Percentiles rank a stretch among this genome's conserved stretches.
These are phyloP conservation scores for Holothuria leucospilota DNA, from an alignment of 53 echinoderm and acorn worm genomes.

Conservation along the genomic window DNA sequence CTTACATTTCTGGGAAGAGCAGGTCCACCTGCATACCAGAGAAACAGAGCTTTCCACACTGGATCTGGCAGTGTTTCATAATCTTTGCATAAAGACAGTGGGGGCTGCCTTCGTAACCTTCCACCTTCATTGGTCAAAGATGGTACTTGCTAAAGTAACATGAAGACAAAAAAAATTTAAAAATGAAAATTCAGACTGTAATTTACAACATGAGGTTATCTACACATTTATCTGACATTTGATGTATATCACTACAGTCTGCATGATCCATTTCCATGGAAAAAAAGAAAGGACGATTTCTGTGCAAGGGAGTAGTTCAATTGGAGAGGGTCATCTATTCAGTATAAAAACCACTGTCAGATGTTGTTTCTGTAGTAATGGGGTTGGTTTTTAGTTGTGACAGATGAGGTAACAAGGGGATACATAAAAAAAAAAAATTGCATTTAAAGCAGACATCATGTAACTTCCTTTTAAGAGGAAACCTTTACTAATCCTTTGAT, in stretches of 20 bases:
- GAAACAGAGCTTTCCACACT: slow-evolving; percentile 95
- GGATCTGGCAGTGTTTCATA: slow-evolving; percentile 97
- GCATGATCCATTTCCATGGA: background rate
- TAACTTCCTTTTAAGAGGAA: no score
- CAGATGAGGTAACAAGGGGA: no score
- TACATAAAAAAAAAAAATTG: no score
- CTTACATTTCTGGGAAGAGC: slow-evolving; percentile 97
- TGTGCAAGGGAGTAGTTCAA: no score
- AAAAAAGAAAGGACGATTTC: no score
- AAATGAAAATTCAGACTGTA: background rate
- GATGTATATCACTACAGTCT: background rate
- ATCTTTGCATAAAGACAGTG: slow-evolving; percentile 67
- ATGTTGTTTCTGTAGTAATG: no score
- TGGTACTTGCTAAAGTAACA: slow-evolving; percentile 59
- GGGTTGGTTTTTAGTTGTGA: no score
- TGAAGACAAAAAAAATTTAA: background rate
- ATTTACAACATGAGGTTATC: background rate
- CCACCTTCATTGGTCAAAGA: slow-evolving; percentile 97
- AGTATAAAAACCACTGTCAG: no score
- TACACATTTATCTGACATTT: no score
- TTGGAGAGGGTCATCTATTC: no score
- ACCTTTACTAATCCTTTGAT: no score
- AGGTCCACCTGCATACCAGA: slow-evolving; percentile 98
- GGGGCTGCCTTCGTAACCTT: slow-evolving; percentile 75
- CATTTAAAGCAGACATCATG: no score